phyloP scores from a whole-genome alignment of 2,113 vertebrate genomes.

The Sylvilagus bachmani region DNA sequence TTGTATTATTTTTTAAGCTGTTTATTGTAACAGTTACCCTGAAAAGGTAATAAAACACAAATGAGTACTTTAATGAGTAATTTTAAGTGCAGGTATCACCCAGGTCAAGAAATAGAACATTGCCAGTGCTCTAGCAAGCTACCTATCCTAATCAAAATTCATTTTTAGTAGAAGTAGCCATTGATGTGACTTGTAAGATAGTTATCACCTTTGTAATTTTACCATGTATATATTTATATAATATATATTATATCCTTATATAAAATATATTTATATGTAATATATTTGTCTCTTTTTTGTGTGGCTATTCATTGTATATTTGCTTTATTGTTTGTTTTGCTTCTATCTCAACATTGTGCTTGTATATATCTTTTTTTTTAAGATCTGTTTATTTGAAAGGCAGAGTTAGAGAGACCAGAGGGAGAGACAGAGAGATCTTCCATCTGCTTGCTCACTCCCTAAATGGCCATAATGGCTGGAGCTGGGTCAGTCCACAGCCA shows the following conservation, averaged over 20 bases:
- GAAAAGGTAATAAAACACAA: slow-evolving; percentile 49
- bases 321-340: not conserved
- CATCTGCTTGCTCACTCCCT: no score
- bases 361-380: not conserved
- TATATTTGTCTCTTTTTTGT: not conserved
- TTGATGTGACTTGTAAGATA: not conserved
- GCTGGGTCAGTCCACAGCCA: no score
- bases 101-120: not conserved
- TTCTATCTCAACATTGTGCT: not conserved
- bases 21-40: slow-evolving; percentile 7
- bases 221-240: not conserved
- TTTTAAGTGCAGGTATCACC: not conserved
- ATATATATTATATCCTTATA: not conserved
- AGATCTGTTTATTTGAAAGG: no score
- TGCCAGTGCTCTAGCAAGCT: not conserved
- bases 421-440: no score
- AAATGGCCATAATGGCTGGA: no score
- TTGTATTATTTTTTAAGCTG: not conserved
- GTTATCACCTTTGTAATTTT: slow-evolving; percentile 30
- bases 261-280: not conserved
- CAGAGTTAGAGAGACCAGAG: no score
- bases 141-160: not conserved
- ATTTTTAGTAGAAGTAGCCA: not conserved
- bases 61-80: not conserved
- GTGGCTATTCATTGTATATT: not conserved